Conservation (phyloP, 2,797 vertebrate species). For the Capromys pilorides region DNA sequence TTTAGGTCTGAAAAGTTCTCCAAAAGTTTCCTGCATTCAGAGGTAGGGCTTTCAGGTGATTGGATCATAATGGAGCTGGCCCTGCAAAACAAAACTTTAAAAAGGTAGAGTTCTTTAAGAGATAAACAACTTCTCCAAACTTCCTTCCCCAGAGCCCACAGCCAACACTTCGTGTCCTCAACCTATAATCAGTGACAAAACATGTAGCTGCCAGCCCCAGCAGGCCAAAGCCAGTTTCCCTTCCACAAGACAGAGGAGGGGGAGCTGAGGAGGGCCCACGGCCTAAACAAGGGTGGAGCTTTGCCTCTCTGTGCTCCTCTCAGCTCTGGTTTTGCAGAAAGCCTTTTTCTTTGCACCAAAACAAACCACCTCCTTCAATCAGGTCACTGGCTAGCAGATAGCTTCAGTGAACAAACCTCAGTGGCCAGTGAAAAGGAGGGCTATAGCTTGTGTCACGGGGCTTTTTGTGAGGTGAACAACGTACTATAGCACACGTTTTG, state of each 20-base stretch:
- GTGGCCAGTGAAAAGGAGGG: not conserved
- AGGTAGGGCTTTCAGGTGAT: not conserved
- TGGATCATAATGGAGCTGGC: not conserved
- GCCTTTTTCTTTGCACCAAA: not conserved
- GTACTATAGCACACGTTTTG: too few relatives aligned
- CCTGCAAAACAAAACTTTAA: not conserved
- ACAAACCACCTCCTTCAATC: not conserved
- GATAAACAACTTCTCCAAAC: not conserved
- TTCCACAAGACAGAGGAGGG: not conserved
- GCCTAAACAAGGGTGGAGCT: not conserved
- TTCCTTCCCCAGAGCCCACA: not conserved
- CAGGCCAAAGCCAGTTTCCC: not conserved
- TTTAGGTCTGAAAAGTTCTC: not conserved
- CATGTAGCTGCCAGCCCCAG: not conserved
- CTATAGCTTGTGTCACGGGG: too few relatives aligned
- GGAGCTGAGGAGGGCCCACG: not conserved
- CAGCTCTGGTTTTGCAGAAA: not conserved
- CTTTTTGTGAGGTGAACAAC: too few relatives aligned
- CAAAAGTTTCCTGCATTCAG: not conserved
- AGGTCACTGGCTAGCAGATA: not conserved
- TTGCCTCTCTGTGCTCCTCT: not conserved
- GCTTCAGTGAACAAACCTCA: not conserved
- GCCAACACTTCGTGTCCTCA: not conserved
- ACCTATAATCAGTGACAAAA: not conserved
- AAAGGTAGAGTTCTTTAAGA: not conserved